phyloP scores from a whole-genome alignment of 2,797 vertebrate species.

The Mormyrus hasselquistii region DNA sequence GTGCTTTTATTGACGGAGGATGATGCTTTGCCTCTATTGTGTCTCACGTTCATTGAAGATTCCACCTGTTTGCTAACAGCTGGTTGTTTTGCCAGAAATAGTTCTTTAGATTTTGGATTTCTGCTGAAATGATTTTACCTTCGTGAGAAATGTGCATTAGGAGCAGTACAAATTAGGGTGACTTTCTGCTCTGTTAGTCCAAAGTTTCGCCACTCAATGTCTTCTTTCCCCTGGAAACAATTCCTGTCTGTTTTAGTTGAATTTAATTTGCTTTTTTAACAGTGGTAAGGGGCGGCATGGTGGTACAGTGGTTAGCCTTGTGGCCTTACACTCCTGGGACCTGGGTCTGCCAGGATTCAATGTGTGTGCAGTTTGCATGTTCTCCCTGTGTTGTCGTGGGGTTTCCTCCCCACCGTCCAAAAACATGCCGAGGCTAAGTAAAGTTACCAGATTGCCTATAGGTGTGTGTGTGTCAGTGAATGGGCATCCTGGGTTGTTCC shows the following conservation, averaged over 20 bases:
- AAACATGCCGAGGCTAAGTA: no score
- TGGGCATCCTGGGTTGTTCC: neutral
- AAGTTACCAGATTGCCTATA: no score
- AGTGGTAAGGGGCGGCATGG: neutral
- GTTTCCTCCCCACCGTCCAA: neutral
- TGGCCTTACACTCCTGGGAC: neutral
- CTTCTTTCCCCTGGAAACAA: neutral
- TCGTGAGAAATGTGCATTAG: constrained; percentile 12
- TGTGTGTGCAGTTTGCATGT: neutral
- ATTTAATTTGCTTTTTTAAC: neutral
- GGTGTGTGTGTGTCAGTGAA: no score
- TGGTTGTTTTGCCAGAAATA: constrained; percentile 36
- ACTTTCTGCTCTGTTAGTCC: constrained; percentile 26
- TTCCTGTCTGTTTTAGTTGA: neutral
- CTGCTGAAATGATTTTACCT: neutral
- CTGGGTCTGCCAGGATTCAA: neutral
- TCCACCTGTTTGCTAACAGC: neutral
- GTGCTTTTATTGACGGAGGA: neutral
- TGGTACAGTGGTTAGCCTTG: neutral
- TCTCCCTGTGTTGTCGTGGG: neutral
- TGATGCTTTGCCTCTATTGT: neutral
- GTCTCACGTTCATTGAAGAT: neutral
- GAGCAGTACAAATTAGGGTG: constrained; percentile 18
- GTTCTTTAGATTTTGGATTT: constrained; percentile 46
- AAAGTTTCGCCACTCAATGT: neutral